Base-by-base conservation (phyloP, 2,113 vertebrate genomes). In the Carollia perspicillata region DNA sequence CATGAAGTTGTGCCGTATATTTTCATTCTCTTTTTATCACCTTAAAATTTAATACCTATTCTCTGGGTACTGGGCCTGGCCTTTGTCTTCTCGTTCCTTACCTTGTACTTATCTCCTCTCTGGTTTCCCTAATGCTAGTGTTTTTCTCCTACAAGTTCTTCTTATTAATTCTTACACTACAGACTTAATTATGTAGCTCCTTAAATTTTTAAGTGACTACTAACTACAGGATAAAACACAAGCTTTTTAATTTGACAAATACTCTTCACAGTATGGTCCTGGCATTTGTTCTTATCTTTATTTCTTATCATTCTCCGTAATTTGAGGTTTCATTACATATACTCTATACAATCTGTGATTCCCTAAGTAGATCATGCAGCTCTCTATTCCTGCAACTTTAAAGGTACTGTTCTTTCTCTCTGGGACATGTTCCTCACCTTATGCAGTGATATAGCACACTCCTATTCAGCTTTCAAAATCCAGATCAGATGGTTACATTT, bases 221-320 rank as follows among this genome's bases (percentile, higher is more conserved):
- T 6, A 71, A 35, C 33, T 55, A 1, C 12, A 91, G 35, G 30
- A 89, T 71, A 60, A 96, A 33, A 17, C 20, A 0, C 9, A 58
- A 95, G 51, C 9, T 93, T 44, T 63, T 93, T 72, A 40, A 23
- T 20, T 72, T 90, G 37, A 89, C 53, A 47, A 26, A 4, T 37
- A 11, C 8, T 88, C 5, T 60, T 79, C 18, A 22, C n/a, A 8
- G 8, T 33, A 44, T 2, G 7, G 3, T 49, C 49, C 6, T 74
- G 17, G 16, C 26, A 68, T 28, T 63, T 40, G 6, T 28, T 68
- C 35, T 94, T 49, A 78, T 20, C 3, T 1, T 49, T 35, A 18
- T 42, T 35, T 66, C 20, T 71, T 65, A 8, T 33, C 10, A 66
- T 1, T 49, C 26, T n/a, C 10, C 33, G n/a, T 28, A 13, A 2